Conservation (phyloP, 2,113 vertebrate genomes). For the Acanthochromis polyacanthus region DNA sequence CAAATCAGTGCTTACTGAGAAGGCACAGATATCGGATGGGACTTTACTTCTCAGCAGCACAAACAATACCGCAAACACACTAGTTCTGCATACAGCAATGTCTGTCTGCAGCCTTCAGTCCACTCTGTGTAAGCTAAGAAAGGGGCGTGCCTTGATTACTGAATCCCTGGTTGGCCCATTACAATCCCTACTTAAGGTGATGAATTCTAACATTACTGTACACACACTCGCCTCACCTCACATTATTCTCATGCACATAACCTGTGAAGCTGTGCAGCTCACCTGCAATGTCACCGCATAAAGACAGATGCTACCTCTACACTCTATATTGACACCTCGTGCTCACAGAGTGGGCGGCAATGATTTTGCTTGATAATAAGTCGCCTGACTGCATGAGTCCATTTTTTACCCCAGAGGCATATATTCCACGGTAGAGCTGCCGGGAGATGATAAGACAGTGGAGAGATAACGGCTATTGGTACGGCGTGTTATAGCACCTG, state of each 20-base stretch:
- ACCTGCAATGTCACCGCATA: neutral
- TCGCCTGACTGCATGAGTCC: slow-evolving; percentile 40
- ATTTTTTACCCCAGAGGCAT: slow-evolving; percentile 40
- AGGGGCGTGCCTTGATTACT: neutral
- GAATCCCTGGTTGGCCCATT: neutral
- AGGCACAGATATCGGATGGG: neutral
- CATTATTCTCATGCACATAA: slow-evolving; percentile 8
- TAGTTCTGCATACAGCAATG: neutral
- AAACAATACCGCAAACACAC: neutral
- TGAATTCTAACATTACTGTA: slow-evolving; percentile 32
- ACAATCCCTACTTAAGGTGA: slow-evolving; percentile 25
- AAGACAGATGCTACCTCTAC: slow-evolving; percentile 17
- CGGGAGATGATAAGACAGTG: slow-evolving; percentile 52
- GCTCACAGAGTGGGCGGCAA: slow-evolving; percentile 34
- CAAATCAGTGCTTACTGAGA: neutral
- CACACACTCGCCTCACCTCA: neutral
- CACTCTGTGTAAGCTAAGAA: slow-evolving; percentile 12
- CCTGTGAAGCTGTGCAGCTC: slow-evolving; percentile 22
- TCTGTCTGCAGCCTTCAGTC: slow-evolving; percentile 10
- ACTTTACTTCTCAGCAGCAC: neutral
- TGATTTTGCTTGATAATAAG: slow-evolving; percentile 69
- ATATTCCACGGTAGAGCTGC: slow-evolving; percentile 61
- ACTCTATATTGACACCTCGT: slow-evolving; percentile 46
- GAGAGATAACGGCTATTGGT: slow-evolving; percentile 39
- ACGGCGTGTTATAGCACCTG: slow-evolving; percentile 42